Evolutionary conservation across 2,797 vertebrate species (phyloP).

Genomic region (Chelonia mydas): DNA sequence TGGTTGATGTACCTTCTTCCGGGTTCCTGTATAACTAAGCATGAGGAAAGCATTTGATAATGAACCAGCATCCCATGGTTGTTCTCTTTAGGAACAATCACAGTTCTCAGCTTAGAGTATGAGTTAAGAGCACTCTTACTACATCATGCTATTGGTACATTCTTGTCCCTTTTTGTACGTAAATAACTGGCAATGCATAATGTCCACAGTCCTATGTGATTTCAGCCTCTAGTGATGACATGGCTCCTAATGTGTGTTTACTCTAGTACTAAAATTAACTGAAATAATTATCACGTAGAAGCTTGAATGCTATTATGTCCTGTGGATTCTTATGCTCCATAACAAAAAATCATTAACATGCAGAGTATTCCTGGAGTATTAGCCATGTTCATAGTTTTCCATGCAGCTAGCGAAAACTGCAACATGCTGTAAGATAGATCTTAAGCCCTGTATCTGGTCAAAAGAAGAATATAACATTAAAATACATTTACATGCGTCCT

Average conservation of each 20-base stretch:
- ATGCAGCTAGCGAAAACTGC: not conserved
- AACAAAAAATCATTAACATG: not conserved
- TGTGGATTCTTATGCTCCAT: not conserved
- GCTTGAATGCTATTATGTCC: not conserved
- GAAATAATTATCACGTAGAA: not conserved
- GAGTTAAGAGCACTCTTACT: too few species aligned
- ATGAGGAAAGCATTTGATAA: too few species aligned
- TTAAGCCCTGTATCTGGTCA: too few species aligned
- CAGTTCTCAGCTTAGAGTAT: too few species aligned
- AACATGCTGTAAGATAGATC: too few species aligned
- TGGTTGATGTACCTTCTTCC: too few species aligned
- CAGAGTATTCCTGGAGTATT: not conserved
- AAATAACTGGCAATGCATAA: not conserved
- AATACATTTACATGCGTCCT: too few species aligned
- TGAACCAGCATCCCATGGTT: too few species aligned
- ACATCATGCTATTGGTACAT: too few species aligned
- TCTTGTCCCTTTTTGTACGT: not conserved
- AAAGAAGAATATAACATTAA: too few species aligned
- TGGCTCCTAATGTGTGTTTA: not conserved
- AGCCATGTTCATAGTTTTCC: not conserved
- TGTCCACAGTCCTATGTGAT: not conserved
- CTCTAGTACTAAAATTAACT: not conserved
- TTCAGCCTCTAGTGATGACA: not conserved
- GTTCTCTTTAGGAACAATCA: too few species aligned
- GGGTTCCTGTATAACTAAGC: too few species aligned